Evolutionary conservation across 2,797 vertebrate species (phyloP).

Genomic region (Macropodus opercularis): DNA sequence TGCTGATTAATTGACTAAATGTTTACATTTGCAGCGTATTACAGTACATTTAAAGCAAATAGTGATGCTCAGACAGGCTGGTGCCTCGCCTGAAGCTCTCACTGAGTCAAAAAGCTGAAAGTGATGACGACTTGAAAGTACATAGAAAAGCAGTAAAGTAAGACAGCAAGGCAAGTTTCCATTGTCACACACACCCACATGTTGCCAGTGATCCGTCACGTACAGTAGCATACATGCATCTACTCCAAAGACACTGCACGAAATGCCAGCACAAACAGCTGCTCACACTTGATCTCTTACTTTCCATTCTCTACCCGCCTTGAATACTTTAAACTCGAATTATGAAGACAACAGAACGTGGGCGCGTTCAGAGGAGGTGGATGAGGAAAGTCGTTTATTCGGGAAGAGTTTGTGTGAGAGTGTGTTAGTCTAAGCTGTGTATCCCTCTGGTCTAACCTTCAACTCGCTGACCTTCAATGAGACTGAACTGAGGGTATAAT

Average conservation of each 20-base stretch:
- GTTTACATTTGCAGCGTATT: too few relatives aligned
- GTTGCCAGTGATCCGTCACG: constrained; percentile 4
- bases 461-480: constrained; percentile 43
- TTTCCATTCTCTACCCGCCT: constrained; percentile 33
- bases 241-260: constrained; percentile 1
- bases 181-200: constrained; percentile 5
- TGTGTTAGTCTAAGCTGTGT: constrained; percentile 45
- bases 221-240: constrained; percentile 4
- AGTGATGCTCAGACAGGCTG: background rate
- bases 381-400: constrained; percentile 33
- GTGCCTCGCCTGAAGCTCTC: too few relatives aligned
- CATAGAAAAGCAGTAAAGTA: too few relatives aligned
- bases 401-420: constrained; percentile 8
- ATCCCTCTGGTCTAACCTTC: constrained; percentile 26
- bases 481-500: constrained; percentile 59
- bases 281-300: constrained; percentile 41
- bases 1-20: too few relatives aligned
- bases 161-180: background rate
- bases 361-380: constrained; percentile 38
- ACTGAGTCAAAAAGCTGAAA: too few relatives aligned
- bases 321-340: constrained; percentile 34
- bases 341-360: constrained; percentile 31
- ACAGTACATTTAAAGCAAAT: background rate
- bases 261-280: constrained; percentile 36
- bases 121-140: too few relatives aligned